Evolutionary conservation across 1,140 invertebrate genomes (phyloP).

Genomic region (Heliothis subflexa): DNA sequence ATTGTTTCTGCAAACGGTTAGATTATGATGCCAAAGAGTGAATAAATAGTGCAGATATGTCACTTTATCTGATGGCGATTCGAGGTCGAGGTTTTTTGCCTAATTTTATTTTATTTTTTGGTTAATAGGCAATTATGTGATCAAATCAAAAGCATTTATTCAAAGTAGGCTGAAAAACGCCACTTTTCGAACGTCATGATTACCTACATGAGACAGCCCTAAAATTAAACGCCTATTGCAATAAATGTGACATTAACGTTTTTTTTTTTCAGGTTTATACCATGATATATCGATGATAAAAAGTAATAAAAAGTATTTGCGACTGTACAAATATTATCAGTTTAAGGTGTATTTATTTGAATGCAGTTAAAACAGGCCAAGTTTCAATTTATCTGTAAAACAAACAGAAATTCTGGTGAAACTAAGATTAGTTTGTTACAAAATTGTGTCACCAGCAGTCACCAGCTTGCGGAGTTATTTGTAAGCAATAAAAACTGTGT

Average conservation of each 20-base stretch:
- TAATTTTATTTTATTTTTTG: neutral
- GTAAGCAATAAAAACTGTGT: neutral
- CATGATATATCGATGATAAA: neutral
- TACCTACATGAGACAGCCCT: no score
- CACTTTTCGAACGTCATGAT: no score
- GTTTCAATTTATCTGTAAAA: conserved; percentile 16
- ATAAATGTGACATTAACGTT: no score
- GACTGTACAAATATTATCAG: neutral
- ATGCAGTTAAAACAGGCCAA: neutral
- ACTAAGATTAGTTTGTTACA: conserved; percentile 1
- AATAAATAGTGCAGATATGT: neutral
- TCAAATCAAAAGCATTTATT: no score
- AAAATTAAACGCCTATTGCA: no score
- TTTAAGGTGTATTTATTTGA: neutral
- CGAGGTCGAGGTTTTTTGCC: neutral
- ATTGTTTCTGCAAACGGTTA: conserved; percentile 13
- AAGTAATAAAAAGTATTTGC: neutral
- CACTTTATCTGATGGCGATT: neutral
- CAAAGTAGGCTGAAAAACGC: no score
- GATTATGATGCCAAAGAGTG: neutral
- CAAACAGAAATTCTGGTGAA: neutral
- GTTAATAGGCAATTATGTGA: neutral
- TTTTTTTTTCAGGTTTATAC: no score
- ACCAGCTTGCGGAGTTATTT: neutral
- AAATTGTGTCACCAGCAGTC: conserved; percentile 23